Evolutionary conservation across 2,113 vertebrate species (phyloP).

Genomic region (Pionites leucogaster): DNA sequence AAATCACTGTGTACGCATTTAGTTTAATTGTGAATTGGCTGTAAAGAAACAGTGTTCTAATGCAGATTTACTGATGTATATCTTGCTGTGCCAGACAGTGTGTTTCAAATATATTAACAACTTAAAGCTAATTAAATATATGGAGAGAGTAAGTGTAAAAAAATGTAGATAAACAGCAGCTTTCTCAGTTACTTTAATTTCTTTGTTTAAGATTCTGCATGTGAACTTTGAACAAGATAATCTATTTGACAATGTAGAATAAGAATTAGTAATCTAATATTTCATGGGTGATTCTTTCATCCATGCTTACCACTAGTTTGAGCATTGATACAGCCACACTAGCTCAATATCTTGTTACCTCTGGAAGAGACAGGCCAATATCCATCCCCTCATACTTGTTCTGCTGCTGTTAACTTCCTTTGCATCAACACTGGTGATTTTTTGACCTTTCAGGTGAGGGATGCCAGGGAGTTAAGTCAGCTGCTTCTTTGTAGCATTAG

Average conservation of each 20-base stretch:
- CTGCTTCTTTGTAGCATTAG: background rate
- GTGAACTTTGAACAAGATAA: background rate
- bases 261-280: background rate
- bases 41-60: background rate
- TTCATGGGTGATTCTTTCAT: background rate
- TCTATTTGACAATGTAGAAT: background rate
- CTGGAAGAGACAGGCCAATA: background rate
- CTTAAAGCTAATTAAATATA: background rate
- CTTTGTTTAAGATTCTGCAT: background rate
- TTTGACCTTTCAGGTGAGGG: background rate
- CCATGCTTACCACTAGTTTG: background rate
- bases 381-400: background rate
- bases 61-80: background rate
- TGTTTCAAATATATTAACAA: background rate
- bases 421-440: background rate
- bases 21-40: background rate
- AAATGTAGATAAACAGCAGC: background rate
- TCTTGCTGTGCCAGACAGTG: background rate
- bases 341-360: background rate
- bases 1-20: fast-evolving
- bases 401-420: background rate
- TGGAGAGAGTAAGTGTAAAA: background rate
- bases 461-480: background rate
- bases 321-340: background rate
- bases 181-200: background rate